Conservation (phyloP, 2,113 vertebrate genomes). For the Manacus vitellinus region DNA sequence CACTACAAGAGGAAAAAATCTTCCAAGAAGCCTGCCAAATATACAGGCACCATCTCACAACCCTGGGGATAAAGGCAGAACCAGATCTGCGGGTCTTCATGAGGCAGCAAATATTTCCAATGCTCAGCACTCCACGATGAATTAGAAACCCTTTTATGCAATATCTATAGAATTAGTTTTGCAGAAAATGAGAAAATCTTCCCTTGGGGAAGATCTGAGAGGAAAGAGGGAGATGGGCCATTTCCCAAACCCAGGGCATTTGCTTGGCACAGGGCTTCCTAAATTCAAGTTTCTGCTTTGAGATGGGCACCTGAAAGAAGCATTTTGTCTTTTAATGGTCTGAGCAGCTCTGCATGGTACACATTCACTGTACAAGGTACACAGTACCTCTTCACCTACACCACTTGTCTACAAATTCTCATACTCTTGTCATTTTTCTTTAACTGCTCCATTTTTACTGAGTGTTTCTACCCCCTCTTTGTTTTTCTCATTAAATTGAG, state of each 20-base stretch:
- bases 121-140: not conserved
- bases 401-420: not conserved
- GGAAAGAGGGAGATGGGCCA: rapidly evolving
- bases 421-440: not conserved
- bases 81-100: not conserved
- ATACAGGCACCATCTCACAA: not conserved
- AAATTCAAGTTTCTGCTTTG: not conserved
- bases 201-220: not conserved
- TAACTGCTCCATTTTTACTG: not conserved
- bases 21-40: not conserved
- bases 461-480: not conserved
- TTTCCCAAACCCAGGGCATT: not conserved
- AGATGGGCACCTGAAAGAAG: not conserved
- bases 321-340: not conserved
- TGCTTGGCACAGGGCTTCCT: not conserved
- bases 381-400: not conserved
- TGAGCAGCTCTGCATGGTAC: not conserved
- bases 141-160: not conserved
- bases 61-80: not conserved
- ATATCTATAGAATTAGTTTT: not conserved
- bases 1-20: not conserved
- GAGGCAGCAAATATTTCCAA: not conserved
- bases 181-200: not conserved
- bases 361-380: not conserved
- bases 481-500: not conserved